Conservation (phyloP, 2,113 vertebrate genomes). For the Pomatostomus ruficeps region DNA sequence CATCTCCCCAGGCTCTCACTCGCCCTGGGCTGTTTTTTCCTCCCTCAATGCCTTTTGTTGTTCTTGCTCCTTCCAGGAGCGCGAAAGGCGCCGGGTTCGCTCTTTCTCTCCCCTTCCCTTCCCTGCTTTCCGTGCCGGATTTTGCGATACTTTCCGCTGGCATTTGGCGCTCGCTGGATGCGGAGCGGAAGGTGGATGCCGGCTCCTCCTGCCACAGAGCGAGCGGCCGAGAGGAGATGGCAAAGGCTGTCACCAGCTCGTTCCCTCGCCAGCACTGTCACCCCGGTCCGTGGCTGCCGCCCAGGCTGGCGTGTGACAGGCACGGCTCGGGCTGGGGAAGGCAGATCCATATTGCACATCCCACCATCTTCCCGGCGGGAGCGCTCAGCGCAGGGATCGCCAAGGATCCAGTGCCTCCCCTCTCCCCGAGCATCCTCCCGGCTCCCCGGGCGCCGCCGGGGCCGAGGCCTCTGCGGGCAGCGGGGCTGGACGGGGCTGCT, state of each 20-base stretch:
- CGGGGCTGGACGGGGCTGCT: neutral
- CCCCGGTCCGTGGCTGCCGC: neutral
- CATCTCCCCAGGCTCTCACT: neutral
- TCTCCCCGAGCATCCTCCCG: neutral
- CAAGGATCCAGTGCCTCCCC: too few species aligned
- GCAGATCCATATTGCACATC: neutral
- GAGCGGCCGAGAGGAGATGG: neutral
- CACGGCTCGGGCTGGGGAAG: neutral
- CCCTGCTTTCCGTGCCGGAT: neutral
- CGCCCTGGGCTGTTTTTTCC: neutral
- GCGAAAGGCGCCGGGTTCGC: neutral
- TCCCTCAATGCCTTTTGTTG: neutral
- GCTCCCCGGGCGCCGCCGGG: rapidly evolving
- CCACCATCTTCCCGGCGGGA: rapidly evolving
- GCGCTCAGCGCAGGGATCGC: too few species aligned
- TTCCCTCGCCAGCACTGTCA: neutral
- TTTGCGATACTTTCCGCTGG: neutral
- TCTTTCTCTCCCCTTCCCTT: rapidly evolving
- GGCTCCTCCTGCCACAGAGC: neutral
- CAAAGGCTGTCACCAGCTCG: neutral
- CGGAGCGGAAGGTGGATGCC: neutral
- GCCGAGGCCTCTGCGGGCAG: neutral
- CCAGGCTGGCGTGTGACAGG: neutral
- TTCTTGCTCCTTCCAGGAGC: constrained; percentile 4
- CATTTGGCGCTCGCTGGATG: neutral